Conservation (phyloP, 2,797 vertebrate genomes). For the Hypotaenidia philippensis region DNA sequence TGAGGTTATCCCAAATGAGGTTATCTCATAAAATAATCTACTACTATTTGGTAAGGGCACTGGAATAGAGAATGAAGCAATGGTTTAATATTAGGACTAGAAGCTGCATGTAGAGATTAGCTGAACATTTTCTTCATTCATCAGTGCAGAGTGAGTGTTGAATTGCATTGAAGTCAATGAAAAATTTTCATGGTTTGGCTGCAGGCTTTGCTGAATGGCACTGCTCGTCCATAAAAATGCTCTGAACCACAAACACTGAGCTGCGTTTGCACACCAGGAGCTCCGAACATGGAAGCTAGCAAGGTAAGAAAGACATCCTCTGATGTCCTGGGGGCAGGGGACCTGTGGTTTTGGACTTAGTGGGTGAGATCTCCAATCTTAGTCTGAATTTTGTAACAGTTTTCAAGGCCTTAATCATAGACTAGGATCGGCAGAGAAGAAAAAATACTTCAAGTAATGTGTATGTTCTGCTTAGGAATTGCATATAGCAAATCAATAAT, state of each 20-base stretch:
- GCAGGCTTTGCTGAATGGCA: not conserved
- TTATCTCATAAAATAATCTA: conserved; percentile 22
- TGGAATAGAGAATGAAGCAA: conserved; percentile 25
- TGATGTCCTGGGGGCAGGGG: not conserved
- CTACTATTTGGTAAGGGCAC: not conserved
- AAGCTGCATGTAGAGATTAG: not conserved
- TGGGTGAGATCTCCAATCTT: not conserved
- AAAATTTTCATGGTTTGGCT: not conserved
- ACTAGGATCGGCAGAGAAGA: not conserved
- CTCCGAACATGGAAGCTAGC: not conserved
- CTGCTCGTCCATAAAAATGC: not conserved
- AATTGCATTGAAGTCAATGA: not conserved
- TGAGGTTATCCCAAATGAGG: conserved; percentile 29
- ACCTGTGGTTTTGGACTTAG: not conserved
- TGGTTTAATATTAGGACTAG: not conserved
- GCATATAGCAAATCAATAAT: not conserved
- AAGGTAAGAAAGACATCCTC: not conserved
- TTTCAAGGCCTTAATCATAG: not conserved
- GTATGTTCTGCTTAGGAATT: not conserved
- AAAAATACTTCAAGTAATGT: not conserved
- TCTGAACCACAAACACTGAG: not conserved
- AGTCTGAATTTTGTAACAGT: not conserved
- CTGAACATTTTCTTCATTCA: conserved; percentile 28
- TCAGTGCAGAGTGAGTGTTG: not conserved
- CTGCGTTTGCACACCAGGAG: not conserved